Evolutionary conservation across 1,140 invertebrate genomes (phyloP).

Genomic region (Tenebrio molitor): DNA sequence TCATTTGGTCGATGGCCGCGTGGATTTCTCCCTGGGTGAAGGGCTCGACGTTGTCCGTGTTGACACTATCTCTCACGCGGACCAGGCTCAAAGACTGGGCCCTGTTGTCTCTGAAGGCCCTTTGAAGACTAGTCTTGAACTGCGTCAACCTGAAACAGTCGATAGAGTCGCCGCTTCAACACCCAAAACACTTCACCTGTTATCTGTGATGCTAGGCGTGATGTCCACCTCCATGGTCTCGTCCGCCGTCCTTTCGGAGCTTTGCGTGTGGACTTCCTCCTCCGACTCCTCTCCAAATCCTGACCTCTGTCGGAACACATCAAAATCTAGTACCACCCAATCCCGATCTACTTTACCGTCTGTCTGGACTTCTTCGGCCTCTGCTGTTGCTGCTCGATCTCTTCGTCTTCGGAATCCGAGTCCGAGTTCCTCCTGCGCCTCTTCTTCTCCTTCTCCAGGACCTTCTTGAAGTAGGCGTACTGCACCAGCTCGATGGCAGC

Average conservation of each 20-base stretch:
- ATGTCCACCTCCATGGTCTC: constrained; percentile 59
- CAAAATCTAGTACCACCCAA: too few relatives aligned
- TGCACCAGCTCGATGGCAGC: constrained; percentile 97
- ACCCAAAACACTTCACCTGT: constrained; percentile 58
- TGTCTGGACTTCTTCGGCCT: constrained; percentile 65
- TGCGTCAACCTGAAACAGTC: constrained; percentile 72
- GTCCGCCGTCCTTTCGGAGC: constrained; percentile 46
- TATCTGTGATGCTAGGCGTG: constrained; percentile 59
- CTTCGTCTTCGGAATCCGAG: constrained; percentile 66
- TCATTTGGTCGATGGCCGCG: constrained; percentile 86
- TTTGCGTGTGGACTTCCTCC: constrained; percentile 20
- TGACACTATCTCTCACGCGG: constrained; percentile 67
- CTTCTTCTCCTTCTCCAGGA: constrained; percentile 84
- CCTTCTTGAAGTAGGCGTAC: constrained; percentile 98
- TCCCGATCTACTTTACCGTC: constrained; percentile 47
- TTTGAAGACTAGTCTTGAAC: constrained; percentile 76
- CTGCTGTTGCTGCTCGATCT: constrained; percentile 63
- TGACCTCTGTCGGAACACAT: constrained; percentile 41
- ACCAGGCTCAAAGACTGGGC: constrained; percentile 75
- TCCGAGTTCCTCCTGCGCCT: constrained; percentile 69
- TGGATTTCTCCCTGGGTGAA: constrained; percentile 82
- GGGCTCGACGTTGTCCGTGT: constrained; percentile 74
- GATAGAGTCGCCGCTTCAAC: too few relatives aligned
- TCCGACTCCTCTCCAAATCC: constrained; percentile 46
- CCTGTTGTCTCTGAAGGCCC: constrained; percentile 79